These are phyloP conservation scores for Onychostoma macrolepis DNA, from an alignment of 2,113 vertebrate genomes.

Conservation along the genomic window DNA sequence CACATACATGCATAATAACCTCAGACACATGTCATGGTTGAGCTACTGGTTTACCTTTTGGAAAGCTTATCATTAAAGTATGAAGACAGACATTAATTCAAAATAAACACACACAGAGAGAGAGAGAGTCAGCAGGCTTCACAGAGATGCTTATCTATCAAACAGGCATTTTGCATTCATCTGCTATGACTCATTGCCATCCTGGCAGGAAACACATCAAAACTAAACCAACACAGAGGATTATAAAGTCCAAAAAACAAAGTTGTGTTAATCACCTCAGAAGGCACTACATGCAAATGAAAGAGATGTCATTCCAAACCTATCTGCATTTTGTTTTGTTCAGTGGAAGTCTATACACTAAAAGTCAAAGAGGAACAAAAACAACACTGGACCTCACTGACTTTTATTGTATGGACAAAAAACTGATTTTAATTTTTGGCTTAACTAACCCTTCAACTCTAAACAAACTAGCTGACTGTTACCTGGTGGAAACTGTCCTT, in stretches of 20 bases:
- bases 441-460: not conserved
- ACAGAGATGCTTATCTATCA: conserved; percentile 49
- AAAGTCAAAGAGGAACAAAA: not conserved
- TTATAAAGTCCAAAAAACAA: not conserved
- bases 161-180: conserved; percentile 36
- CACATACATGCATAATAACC: conserved; percentile 6
- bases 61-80: conserved; percentile 17
- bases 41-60: conserved; percentile 3
- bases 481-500: conserved; percentile 65
- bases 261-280: not conserved
- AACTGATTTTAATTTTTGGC: not conserved
- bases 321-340: not conserved
- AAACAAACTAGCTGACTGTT: conserved; percentile 26
- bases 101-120: conserved; percentile 1
- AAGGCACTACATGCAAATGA: conserved; percentile 21
- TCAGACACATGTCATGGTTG: not conserved
- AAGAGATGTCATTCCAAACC: not conserved
- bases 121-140: not conserved
- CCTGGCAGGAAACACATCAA: conserved; percentile 5
- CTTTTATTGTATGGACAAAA: not conserved
- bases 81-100: conserved; percentile 20
- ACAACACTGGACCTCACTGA: not conserved
- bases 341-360: not conserved
- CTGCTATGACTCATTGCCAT: conserved; percentile 20
- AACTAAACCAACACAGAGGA: not conserved